Evolutionary conservation across 2,888 invertebrate genomes (phyloP).

Genomic region (Frankliniella fusca): DNA sequence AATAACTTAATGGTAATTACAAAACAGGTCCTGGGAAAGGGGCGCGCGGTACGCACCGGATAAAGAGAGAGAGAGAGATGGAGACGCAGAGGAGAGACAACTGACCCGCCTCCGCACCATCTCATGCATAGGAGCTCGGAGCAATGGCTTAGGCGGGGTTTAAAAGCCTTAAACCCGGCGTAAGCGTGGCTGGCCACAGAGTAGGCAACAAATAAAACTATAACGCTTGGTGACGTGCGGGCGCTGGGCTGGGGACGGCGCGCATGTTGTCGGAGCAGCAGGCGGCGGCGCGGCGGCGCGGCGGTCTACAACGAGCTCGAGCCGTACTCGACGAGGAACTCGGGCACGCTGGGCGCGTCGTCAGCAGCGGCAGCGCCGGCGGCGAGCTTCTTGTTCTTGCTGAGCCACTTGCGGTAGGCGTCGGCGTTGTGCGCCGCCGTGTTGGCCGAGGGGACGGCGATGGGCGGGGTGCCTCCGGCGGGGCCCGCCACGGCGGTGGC

Average conservation of each 20-base stretch:
- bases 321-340: slow-evolving; percentile 17
- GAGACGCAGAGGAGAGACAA: too few relatives aligned
- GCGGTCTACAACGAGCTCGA: background rate
- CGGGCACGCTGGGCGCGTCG: slow-evolving; percentile 7
- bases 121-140: background rate
- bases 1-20: background rate
- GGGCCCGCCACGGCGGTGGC: slow-evolving; percentile 2
- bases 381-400: slow-evolving; percentile 10
- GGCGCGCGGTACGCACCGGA: background rate
- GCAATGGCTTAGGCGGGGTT: background rate
- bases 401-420: slow-evolving; percentile 20
- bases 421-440: slow-evolving; percentile 6
- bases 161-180: too few relatives aligned
- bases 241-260: background rate
- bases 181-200: too few relatives aligned
- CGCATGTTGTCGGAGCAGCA: background rate
- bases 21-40: background rate
- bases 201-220: too few relatives aligned
- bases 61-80: too few relatives aligned
- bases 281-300: background rate
- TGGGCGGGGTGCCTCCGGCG: background rate
- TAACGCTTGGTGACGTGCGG: too few relatives aligned
- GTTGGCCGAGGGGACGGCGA: slow-evolving; percentile 3
- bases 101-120: background rate
- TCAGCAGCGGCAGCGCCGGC: background rate